Evolutionary conservation across 2,888 invertebrate genomes (phyloP), one percentile per base, ranked within the genome.

Genomic region (Scaptodrosophila latifasciaeformis): DNA sequence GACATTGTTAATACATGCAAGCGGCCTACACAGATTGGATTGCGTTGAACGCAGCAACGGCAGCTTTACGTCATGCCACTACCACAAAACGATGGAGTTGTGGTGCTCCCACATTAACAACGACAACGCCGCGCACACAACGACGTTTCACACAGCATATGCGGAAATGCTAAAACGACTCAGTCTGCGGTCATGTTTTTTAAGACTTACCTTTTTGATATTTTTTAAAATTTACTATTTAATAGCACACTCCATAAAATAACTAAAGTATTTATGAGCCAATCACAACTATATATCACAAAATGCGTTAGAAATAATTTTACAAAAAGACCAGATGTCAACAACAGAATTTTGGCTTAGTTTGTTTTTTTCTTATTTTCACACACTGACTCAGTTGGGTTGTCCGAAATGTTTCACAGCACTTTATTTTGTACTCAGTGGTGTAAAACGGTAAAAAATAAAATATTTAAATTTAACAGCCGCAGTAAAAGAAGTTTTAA

Each of bases 201-300:
- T 69, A 61, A 51, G 45, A 47, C 72, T 81, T 79, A 72, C 72
- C 71, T 81, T 61, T 48, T 10, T 24, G 24, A 18, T 49, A 29
- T 35, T 37, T 62, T 54, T 64, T 30, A 54, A 63, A 63, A 54
- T 54, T n/a, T 44, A 65, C 62, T 59, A 67, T 50, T 54, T 39
- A 47, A 57, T 80, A 69, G 70, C 70, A 80, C 81, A 62, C 49
- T 67, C 48, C 72, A 54, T 70, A 70, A 70, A 81, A 62, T 58
- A 49, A 61, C 39, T 52, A 52, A 59, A 52, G 48, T 35, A 35
- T 56, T 65, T 65, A 53, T 52, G 45, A 57, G 60, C 67, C 58
- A 59, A 72, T 80, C 78, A 80, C 71, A 81, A 81, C 65, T 71
- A 58, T 55, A 53, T 72, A 81, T 72, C 81, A 78, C 81, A 70